Evolutionary conservation across 2,888 invertebrate species (phyloP), one percentile per base, ranked within the genome.

Genomic region (Mermis nigrescens): DNA sequence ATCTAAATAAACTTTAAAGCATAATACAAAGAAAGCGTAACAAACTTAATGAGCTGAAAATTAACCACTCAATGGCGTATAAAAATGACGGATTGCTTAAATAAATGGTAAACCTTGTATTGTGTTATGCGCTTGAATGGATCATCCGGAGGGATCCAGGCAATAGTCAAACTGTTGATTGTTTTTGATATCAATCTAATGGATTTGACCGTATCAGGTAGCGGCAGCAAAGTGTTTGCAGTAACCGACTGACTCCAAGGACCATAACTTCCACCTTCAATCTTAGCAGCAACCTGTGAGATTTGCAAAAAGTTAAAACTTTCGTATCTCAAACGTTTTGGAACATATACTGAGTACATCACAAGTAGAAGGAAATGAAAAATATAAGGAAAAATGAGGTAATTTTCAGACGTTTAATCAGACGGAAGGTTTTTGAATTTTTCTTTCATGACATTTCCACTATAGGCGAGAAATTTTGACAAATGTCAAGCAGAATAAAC

Each of bases 101-200:
- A n/a, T n/a, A n/a, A n/a, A n/a, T n/a, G n/a, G n/a, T n/a, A 12
- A 26, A 60, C 60, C 29, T 59, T 60, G 38, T 60, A 60, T 7
- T 45, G 12, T 4, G 58, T 58, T 4, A 57, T 51, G 1, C 12
- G n/a, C 15, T 22, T 7, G 2, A 66, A 64, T n/a, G 66, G 65
- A 60, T 67, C 68, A 26, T 66, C 60, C 12, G 71, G 71, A 46
- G 70, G 68, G 46, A 66, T 62, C 71, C 71, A 71, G 26, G 67
- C 57, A 60, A 71, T 67, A 59, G 68, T 68, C 45, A 71, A 63
- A 3, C 67, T 66, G 56, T 66, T 67, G 61, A 69, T 69, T 26
- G 68, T 68, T 60, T 70, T 68, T n/a, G 67, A 69, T 31, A 68
- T 68, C 12, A 72, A 63, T 59, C 67, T 66, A 57, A 71, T 71